phyloP scores from a whole-genome alignment of 2,113 vertebrate species.

The Glaucomys volans region DNA sequence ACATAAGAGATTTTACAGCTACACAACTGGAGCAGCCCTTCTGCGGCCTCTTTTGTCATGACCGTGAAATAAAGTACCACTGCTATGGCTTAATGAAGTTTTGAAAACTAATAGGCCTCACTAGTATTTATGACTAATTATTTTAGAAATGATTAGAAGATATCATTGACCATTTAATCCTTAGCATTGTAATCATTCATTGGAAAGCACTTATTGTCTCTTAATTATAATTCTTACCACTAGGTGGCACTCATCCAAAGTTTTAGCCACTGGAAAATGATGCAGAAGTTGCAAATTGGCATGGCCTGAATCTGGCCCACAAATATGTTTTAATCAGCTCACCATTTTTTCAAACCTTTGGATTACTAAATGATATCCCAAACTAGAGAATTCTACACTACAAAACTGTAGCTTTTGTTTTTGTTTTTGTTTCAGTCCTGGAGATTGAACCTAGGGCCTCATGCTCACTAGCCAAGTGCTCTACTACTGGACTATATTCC shows the following conservation, averaged over 20 bases:
- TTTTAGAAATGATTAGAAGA: not conserved
- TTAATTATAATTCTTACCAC: conserved; percentile 36
- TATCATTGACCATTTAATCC: not conserved
- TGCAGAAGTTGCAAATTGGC: not conserved
- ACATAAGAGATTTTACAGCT: not conserved
- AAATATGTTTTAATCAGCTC: not conserved
- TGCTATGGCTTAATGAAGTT: not conserved
- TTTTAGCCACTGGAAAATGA: not conserved
- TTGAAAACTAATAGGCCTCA: not conserved
- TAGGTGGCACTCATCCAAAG: conserved; percentile 55
- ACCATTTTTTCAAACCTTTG: not conserved
- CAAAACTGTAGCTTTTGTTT: not conserved
- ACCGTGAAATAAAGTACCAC: not conserved
- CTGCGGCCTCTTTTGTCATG: not conserved
- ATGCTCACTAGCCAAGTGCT: not conserved
- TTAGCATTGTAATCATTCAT: conserved; percentile 13
- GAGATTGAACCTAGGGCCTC: not conserved
- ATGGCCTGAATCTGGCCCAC: not conserved
- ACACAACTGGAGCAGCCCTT: not conserved
- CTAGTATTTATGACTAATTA: not conserved
- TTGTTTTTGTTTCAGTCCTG: not conserved
- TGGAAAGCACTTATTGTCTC: not conserved
- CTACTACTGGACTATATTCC: not conserved
- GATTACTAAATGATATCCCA: not conserved
- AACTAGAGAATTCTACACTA: not conserved